Percentiles rank a stretch among this genome's conserved stretches.
These are phyloP conservation scores for Aplodontia rufa DNA, from an alignment of 2,113 vertebrate genomes.

Conservation along the genomic window DNA sequence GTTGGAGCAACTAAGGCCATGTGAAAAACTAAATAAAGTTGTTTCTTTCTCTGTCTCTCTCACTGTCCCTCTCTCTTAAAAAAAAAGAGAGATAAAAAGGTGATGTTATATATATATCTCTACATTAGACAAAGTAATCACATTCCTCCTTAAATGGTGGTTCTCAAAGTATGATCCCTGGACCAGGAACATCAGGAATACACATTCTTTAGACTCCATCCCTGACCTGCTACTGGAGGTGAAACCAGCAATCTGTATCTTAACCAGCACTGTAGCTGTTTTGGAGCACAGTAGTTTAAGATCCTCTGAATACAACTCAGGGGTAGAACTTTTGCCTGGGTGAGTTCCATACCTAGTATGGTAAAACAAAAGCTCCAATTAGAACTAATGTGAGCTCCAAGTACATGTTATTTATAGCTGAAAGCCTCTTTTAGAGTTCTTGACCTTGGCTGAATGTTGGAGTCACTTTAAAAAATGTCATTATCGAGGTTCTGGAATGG, in stretches of 20 bases:
- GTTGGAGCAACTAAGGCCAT: too few relatives aligned
- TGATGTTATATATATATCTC: too few relatives aligned
- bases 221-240: neutral
- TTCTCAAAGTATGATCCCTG: neutral
- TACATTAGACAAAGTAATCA: neutral
- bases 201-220: neutral
- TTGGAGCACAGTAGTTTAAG: neutral
- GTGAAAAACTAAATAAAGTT: too few relatives aligned
- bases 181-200: neutral
- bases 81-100: neutral
- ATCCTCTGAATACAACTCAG: neutral
- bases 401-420: neutral
- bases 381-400: neutral
- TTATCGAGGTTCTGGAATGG: too few relatives aligned
- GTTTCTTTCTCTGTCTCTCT: too few relatives aligned
- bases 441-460: neutral
- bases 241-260: neutral
- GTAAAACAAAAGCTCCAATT: neutral
- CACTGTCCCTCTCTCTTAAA: too few relatives aligned
- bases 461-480: neutral
- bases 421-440: neutral
- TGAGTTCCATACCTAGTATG: neutral
- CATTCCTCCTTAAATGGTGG: neutral
- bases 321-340: too few relatives aligned
- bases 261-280: neutral